phyloP scores from a whole-genome alignment of 1,140 invertebrate genomes.

The Campoletis sonorensis region DNA sequence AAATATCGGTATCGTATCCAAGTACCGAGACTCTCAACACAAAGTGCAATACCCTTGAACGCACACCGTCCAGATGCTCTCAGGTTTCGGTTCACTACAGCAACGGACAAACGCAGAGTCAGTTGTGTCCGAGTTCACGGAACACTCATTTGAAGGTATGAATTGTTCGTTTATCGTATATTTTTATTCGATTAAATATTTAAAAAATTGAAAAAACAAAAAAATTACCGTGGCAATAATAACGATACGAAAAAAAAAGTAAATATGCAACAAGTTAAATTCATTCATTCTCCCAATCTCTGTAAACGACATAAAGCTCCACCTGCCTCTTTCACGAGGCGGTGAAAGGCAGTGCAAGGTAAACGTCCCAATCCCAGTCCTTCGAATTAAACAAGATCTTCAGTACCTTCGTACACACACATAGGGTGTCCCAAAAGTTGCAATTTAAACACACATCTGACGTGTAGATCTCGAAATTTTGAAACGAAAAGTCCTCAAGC shows the following conservation, averaged over 20 bases:
- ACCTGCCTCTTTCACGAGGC: too few species aligned
- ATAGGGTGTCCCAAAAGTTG: too few species aligned
- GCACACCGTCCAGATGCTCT: slow-evolving; percentile 70
- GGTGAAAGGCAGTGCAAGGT: too few species aligned
- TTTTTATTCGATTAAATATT: neutral
- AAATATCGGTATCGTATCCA: slow-evolving; percentile 89
- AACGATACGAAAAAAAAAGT: neutral
- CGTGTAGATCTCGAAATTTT: too few species aligned
- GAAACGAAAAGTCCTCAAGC: too few species aligned
- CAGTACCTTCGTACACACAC: too few species aligned
- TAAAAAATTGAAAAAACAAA: neutral
- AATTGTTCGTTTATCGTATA: slow-evolving; percentile 26
- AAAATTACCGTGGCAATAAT: neutral
- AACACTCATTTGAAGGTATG: slow-evolving; percentile 72
- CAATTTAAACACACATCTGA: too few species aligned
- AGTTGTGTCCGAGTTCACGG: slow-evolving; percentile 67
- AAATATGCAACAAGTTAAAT: too few species aligned
- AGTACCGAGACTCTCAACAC: slow-evolving; percentile 84
- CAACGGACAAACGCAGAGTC: slow-evolving; percentile 72
- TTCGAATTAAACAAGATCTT: too few species aligned
- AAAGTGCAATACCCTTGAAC: slow-evolving; percentile 72
- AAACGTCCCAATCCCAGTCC: too few species aligned
- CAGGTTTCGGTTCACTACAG: slow-evolving; percentile 71
- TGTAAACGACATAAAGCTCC: too few species aligned
- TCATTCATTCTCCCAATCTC: too few species aligned